Evolutionary conservation across 2,113 vertebrate genomes (phyloP).

Genomic region (Hypocryptadius cinnamomeus): DNA sequence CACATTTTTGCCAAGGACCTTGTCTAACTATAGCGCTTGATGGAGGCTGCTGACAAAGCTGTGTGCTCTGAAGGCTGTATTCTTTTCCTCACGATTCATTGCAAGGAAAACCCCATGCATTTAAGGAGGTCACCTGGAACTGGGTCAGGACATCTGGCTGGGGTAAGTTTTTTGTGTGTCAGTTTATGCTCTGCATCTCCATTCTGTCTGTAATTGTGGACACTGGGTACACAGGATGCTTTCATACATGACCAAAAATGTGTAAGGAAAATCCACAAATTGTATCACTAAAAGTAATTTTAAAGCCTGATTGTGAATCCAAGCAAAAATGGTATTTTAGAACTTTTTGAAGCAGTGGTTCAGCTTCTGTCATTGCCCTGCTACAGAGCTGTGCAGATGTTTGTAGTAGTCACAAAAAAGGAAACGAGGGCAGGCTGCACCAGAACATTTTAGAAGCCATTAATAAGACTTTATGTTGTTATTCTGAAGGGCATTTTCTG

Average conservation of each 20-base stretch:
- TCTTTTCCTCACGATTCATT: neutral
- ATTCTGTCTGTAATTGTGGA: neutral
- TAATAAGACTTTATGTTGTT: constrained; percentile 23
- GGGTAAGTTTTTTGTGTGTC: neutral
- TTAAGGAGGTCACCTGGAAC: neutral
- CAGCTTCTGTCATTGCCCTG: neutral
- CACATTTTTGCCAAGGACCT: neutral
- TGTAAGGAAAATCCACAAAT: neutral
- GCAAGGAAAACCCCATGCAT: neutral
- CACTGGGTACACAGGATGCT: neutral
- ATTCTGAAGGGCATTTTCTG: constrained; percentile 43
- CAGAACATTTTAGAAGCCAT: constrained; percentile 1
- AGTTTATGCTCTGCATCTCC: neutral
- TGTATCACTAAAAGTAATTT: neutral
- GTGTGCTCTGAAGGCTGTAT: neutral
- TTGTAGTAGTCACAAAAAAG: constrained; percentile 3
- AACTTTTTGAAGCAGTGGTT: neutral
- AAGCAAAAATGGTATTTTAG: neutral
- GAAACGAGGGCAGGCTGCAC: neutral
- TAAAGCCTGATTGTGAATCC: neutral
- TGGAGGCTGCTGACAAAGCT: neutral
- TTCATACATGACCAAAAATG: neutral
- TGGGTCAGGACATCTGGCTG: neutral
- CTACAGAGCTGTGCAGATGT: neutral
- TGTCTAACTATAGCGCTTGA: neutral